These are phyloP conservation scores for Yasuhikotakia modesta DNA, from an alignment of 2,797 vertebrate species.

Conservation along the genomic window DNA sequence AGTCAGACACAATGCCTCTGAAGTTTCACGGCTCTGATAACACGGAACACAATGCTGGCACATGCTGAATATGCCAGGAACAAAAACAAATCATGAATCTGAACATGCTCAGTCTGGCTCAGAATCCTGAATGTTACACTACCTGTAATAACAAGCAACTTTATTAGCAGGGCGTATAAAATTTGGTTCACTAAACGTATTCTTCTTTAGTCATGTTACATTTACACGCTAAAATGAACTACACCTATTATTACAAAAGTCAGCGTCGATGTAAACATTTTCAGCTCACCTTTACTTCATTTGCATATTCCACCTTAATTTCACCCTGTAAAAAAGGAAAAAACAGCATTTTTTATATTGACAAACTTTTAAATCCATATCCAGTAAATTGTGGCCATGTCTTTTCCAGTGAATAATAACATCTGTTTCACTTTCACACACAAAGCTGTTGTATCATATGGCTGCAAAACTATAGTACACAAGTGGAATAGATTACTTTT, in stretches of 20 bases:
- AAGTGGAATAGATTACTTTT: not conserved
- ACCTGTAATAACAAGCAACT: conserved; percentile 38
- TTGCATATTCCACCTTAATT: conserved; percentile 87
- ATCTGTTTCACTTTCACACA: not conserved
- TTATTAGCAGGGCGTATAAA: not conserved
- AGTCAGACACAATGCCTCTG: conserved; percentile 22
- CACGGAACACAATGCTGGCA: conserved; percentile 15
- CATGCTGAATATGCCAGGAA: conserved; percentile 14
- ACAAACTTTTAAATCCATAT: not conserved
- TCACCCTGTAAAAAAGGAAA: conserved; percentile 80
- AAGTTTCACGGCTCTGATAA: conserved; percentile 10
- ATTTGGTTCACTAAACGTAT: conserved; percentile 1
- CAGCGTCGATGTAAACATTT: not conserved
- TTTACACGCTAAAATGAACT: not conserved
- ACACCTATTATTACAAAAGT: not conserved
- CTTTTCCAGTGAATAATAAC: not conserved
- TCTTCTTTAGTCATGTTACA: not conserved
- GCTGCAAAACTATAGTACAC: not conserved
- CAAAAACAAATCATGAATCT: conserved; percentile 28
- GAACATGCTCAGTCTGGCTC: conserved; percentile 38
- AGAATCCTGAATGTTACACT: not conserved
- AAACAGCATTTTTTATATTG: conserved; percentile 11
- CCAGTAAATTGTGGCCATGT: not conserved
- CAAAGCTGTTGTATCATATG: not conserved
- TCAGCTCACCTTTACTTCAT: conserved; percentile 83